These are phyloP conservation scores for Dromius quadrimaculatus DNA, from an alignment of 2,888 invertebrate species.

Conservation along the genomic window DNA sequence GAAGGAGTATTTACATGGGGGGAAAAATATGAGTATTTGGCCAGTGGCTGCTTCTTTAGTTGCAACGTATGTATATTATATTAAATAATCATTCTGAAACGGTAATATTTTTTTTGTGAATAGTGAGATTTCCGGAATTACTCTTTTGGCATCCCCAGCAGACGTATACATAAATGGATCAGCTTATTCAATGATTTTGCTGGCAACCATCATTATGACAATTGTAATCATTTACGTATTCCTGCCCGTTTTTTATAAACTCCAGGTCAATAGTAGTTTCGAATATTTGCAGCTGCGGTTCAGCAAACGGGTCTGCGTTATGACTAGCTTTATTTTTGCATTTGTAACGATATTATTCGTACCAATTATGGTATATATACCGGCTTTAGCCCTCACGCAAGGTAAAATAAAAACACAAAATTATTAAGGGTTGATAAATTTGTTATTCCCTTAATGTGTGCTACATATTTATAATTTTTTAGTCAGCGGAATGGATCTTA, in stretches of 20 bases:
- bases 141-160: constrained; percentile 77
- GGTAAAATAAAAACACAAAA: no score
- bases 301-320: constrained; percentile 69
- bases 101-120: neutral
- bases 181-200: constrained; percentile 68
- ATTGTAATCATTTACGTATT: constrained; percentile 63
- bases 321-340: constrained; percentile 71
- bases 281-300: constrained; percentile 75
- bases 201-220: constrained; percentile 64
- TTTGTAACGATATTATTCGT: constrained; percentile 70
- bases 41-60: constrained; percentile 77
- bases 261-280: constrained; percentile 75
- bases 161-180: constrained; percentile 78
- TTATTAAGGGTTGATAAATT: no score
- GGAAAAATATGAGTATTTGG: constrained; percentile 75
- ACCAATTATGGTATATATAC: constrained; percentile 76
- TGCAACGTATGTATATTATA: constrained; percentile 69
- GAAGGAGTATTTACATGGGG: constrained; percentile 75
- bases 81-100: neutral
- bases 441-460: no score
- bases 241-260: constrained; percentile 74
- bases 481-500: constrained; percentile 77
- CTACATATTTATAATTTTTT: no score
- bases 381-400: constrained; percentile 74
- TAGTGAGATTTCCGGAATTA: constrained; percentile 79